Evolutionary conservation across 2,113 vertebrate species (phyloP).

Genomic region (Vulpes ferrilata): DNA sequence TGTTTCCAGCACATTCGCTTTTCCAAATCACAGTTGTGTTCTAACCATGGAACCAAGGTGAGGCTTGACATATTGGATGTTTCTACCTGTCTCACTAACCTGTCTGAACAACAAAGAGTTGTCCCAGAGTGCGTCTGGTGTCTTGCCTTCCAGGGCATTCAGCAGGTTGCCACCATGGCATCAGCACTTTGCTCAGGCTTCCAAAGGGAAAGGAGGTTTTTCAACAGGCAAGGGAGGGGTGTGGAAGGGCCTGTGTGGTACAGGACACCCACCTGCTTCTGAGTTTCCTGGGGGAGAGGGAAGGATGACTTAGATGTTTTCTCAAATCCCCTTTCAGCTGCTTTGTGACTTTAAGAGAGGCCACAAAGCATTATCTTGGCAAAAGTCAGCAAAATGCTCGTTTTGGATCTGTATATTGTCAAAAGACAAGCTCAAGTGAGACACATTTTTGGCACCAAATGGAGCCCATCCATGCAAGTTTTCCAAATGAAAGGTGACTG

Average conservation of each 20-base stretch:
- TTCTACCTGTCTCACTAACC: neutral
- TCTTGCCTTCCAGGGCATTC: neutral
- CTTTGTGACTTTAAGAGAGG: neutral
- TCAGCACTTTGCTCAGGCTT: neutral
- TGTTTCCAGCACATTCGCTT: neutral
- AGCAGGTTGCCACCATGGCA: neutral
- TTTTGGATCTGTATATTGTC: neutral
- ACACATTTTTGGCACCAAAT: neutral
- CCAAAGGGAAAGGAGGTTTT: neutral
- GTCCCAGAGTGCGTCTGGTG: neutral
- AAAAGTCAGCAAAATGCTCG: neutral
- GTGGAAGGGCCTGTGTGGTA: fast-evolving
- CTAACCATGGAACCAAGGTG: neutral
- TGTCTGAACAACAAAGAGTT: neutral
- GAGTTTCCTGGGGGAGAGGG: neutral
- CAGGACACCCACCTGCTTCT: neutral
- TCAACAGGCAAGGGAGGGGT: neutral
- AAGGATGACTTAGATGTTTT: neutral
- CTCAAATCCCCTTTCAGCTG: neutral
- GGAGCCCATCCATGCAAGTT: neutral
- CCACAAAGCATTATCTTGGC: neutral
- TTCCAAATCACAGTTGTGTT: neutral
- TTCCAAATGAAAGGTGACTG: neutral
- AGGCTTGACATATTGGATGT: neutral
- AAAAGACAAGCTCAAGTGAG: neutral